Evolutionary conservation across 2,113 vertebrate species (phyloP).

Genomic region (Pongo pygmaeus): DNA sequence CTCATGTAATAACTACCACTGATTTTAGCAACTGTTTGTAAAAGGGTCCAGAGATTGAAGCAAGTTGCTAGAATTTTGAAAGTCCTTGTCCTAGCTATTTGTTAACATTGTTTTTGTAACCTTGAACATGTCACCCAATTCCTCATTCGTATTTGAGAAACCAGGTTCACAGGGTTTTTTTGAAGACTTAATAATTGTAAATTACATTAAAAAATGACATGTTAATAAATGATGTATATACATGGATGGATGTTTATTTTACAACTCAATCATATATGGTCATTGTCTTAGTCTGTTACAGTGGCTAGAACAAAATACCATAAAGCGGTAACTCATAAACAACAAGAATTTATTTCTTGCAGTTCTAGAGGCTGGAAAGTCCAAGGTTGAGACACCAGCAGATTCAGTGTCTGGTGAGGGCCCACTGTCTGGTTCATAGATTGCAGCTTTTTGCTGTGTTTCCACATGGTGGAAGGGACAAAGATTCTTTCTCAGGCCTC

Average conservation of each 20-base stretch:
- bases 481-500: neutral
- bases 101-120: constrained; percentile 22
- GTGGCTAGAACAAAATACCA: neutral
- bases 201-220: constrained; percentile 34
- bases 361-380: neutral
- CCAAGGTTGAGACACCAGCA: neutral
- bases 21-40: neutral
- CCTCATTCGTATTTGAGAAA: constrained; percentile 25
- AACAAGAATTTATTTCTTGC: neutral
- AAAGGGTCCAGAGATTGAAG: neutral
- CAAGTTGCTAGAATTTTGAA: constrained; percentile 7
- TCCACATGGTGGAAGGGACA: neutral
- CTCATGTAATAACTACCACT: neutral
- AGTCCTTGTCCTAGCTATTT: neutral
- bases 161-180: neutral
- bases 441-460: neutral
- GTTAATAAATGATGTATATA: neutral
- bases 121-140: constrained; percentile 20
- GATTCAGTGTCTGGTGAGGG: neutral
- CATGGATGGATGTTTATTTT: neutral
- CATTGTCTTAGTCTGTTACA: neutral
- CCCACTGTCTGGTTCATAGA: neutral
- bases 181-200: constrained; percentile 7
- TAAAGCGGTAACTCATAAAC: neutral
- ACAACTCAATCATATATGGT: neutral